phyloP scores from a whole-genome alignment of 2,888 invertebrate species.

The Orgyia antiqua region DNA sequence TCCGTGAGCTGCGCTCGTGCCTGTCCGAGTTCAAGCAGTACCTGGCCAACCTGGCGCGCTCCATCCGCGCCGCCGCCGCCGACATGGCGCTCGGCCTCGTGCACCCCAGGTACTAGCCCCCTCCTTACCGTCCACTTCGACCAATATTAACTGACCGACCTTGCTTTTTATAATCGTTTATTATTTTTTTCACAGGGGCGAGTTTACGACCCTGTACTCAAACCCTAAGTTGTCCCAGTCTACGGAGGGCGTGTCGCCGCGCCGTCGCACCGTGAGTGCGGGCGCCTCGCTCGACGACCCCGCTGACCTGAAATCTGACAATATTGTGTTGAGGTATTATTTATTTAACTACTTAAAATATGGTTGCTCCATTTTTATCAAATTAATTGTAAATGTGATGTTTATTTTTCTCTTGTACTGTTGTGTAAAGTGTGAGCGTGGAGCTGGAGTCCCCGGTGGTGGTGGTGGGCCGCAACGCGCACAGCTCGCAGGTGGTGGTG shows the following conservation, averaged over 20 bases:
- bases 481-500: slow-evolving; percentile 90
- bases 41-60: slow-evolving; percentile 88
- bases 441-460: slow-evolving; percentile 94
- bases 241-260: slow-evolving; percentile 59
- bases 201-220: slow-evolving; percentile 66
- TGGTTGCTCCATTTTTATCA: not conserved
- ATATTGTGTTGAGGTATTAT: slow-evolving; percentile 53
- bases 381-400: not conserved
- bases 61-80: slow-evolving; percentile 93
- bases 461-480: slow-evolving; percentile 88
- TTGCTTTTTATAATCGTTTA: too few relatives aligned
- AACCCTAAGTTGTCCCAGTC: slow-evolving; percentile 75
- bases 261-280: slow-evolving; percentile 57
- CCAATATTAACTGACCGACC: too few relatives aligned
- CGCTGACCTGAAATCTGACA: slow-evolving; percentile 48
- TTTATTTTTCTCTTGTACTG: too few relatives aligned
- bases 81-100: slow-evolving; percentile 96
- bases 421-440: slow-evolving; percentile 82
- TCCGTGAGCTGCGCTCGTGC: slow-evolving; percentile 91
- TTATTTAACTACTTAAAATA: not conserved
- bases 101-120: slow-evolving; percentile 77
- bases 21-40: slow-evolving; percentile 94
- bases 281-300: slow-evolving; percentile 68
- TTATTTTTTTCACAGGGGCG: slow-evolving; percentile 45
- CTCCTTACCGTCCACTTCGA: not conserved